These are phyloP conservation scores for Verasper variegatus DNA, from an alignment of 2,113 vertebrate genomes.

Conservation along the genomic window DNA sequence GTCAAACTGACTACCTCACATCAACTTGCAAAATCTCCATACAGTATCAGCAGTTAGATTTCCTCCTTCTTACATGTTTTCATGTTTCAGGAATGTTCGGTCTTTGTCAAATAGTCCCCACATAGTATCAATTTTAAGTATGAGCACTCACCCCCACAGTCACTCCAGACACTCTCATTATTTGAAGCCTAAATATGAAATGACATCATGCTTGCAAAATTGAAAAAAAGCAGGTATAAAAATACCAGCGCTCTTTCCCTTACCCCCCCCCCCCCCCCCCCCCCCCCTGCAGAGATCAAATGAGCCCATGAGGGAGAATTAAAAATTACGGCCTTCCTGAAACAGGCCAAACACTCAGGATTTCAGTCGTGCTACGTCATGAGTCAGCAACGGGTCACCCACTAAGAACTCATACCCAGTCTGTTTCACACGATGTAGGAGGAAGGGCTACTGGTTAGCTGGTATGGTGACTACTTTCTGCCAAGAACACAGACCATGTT, in stretches of 20 bases:
- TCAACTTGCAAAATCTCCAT: constrained; percentile 35
- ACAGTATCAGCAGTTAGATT: background rate
- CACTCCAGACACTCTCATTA: constrained; percentile 58
- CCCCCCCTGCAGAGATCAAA: constrained; percentile 71
- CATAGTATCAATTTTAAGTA: constrained; percentile 26
- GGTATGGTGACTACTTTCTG: background rate
- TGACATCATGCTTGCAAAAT: constrained; percentile 72
- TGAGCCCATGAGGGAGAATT: constrained; percentile 62
- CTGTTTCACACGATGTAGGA: background rate
- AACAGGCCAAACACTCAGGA: constrained; percentile 41
- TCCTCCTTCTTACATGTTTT: constrained; percentile 45
- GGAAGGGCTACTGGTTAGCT: background rate
- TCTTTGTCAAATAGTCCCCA: constrained; percentile 22
- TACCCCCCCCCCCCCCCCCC: constrained; percentile 34
- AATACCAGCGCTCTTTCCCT: constrained; percentile 42
- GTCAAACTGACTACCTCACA: constrained; percentile 64
- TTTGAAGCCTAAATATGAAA: constrained; percentile 60
- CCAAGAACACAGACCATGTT: background rate
- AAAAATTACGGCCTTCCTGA: constrained; percentile 60
- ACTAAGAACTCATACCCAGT: constrained; percentile 67
- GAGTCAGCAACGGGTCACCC: constrained; percentile 73
- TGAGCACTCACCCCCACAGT: constrained; percentile 17
- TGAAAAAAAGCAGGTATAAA: constrained; percentile 68
- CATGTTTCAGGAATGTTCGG: constrained; percentile 56
- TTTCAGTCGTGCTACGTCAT: constrained; percentile 68